A percentile compares a stretch with the other conserved stretches of the same genome.
These are phyloP conservation scores for Melanchra persicariae DNA, from an alignment of 2,888 invertebrate species.

Conservation along the genomic window DNA sequence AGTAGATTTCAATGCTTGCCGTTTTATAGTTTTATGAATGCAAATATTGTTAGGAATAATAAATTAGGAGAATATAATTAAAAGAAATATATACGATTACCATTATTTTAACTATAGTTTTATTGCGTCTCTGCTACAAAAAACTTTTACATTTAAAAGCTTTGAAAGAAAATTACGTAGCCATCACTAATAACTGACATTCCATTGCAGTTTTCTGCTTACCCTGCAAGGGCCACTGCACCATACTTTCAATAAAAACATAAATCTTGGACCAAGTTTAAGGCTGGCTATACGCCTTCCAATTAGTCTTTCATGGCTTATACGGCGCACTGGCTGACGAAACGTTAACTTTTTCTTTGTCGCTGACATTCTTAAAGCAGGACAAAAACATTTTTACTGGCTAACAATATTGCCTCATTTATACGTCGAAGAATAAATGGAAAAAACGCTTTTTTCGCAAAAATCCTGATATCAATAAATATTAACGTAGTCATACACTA, in stretches of 20 bases:
- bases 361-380: neutral
- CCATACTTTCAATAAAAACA: slow-evolving; percentile 32
- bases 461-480: neutral
- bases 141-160: neutral
- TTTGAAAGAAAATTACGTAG: neutral
- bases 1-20: neutral
- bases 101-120: no score
- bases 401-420: neutral
- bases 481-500: neutral
- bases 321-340: slow-evolving; percentile 3
- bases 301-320: slow-evolving; percentile 38
- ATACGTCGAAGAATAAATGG: neutral
- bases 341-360: neutral
- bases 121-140: no score
- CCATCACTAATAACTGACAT: slow-evolving; percentile 16
- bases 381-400: slow-evolving; percentile 27
- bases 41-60: neutral
- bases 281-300: slow-evolving; percentile 31
- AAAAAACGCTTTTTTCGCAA: neutral
- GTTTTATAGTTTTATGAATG: neutral
- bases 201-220: slow-evolving; percentile 16
- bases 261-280: slow-evolving; percentile 20
- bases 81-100: no score
- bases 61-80: no score
- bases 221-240: slow-evolving; percentile 4